Evolutionary conservation across 1,140 invertebrate species (phyloP), one percentile per base, ranked within the genome.

Genomic region (Archegozetes longisetosus): DNA sequence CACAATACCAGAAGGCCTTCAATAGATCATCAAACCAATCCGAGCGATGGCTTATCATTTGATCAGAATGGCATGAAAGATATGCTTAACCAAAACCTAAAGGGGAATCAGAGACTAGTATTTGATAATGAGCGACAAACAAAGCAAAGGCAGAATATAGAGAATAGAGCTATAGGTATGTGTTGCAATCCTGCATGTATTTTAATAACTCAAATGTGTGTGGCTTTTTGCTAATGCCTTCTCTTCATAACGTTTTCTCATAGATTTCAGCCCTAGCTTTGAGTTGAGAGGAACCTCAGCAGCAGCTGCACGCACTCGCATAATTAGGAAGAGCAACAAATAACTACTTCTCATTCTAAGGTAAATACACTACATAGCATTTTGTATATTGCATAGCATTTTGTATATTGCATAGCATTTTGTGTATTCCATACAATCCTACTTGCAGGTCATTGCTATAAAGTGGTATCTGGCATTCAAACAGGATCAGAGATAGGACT

Each of bases 231-330:
- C 17, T 40, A 40, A 40, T 40, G 32, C 32, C 6, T 40, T 40
- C 32, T 40, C 32, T 9, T 40, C 32, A 40, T 40, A 40, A 40
- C 32, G 6, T 40, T 17, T 9, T 40, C 17, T 6, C 17, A 17
- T 40, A 40, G 32, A 40, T 40, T 17, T 40, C 6, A 40, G 32
- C 32, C 32, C 32, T 12, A 25, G 9, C 53, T 25, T 54, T 54
- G 53, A 54, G 25, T 54, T 54, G 53, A 54, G 53, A 54, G 53
- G 53, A 54, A 27, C 25, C 9, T 54, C 53, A n/a, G 53, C 53
- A 22, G 25, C 25, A 29, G 17, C 53, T 40, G 32, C 32, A 40
- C 32, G 32, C 32, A 40, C 32, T 17, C 6, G 32, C 6, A 40
- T 40, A 40, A 40, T 40, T 40, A 40, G 32, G 32, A 40, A 40